Evolutionary conservation across 2,888 invertebrate genomes (phyloP), one percentile per base, ranked within the genome.

Genomic region (Lamellibrachia columna): DNA sequence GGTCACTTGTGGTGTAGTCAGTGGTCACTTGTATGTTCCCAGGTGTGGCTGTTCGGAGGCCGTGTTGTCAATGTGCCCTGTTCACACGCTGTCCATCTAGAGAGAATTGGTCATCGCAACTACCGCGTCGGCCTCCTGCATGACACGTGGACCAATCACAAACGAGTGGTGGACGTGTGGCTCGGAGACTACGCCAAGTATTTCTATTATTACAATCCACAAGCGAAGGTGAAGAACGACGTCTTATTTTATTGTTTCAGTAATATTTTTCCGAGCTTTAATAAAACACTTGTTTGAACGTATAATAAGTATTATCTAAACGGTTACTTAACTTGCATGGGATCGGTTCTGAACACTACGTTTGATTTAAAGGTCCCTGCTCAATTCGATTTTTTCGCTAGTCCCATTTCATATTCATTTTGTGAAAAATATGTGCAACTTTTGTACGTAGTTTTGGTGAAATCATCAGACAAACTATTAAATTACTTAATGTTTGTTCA

Each of bases 1-100:
- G 40, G 40, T 58, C 58, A 11, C 15, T 58, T 2, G 6, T 22
- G 22, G 1, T 75, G 75, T 75, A n/a, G 75, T 75, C 75, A 75
- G 22, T 40, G 40, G 40, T 40, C 40, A 40, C 40, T 40, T 40
- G n/a, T 22, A n/a, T 22, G 75, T 75, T 75, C 22, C 0, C 90
- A 93, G 93, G 93, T 92, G 75, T 93, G 93, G 93, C 52, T 93
- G 91, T 93, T 92, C 60, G 93, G 93, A 3, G 93, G 93, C 3
- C 91, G 93, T 15, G 93, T 93, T n/a, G 90, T 93, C 28, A 93
- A 93, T 52, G 93, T 93, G n/a, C 91, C 92, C 6, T 92, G 92
- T 53, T 92, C 92, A 8, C 92, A 90, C 90, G 92, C 90, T 28
- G 92, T 22, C 53, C 92, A 92, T 15, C 55, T 92, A 40, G 92